Base-by-base conservation (phyloP, 2,888 invertebrate species). In the Chymomyza caudatula region DNA sequence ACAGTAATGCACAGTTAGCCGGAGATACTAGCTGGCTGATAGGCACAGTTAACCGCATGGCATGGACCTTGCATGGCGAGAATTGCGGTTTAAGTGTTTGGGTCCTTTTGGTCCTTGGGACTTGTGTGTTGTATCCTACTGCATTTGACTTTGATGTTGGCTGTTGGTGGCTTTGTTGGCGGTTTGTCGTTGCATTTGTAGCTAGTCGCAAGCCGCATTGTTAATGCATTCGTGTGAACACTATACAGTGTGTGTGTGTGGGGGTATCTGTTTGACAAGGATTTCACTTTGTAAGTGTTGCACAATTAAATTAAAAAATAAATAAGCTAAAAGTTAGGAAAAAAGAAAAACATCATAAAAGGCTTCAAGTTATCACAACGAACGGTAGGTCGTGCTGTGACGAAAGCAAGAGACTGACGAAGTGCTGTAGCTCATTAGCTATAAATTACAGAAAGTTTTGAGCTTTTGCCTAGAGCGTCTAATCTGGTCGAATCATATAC, bases 21-120 rank as follows among this genome's bases (percentile, higher is more conserved):
- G 56, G 47, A 22, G 43, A 59, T 49, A 23, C 19, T 44, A 19
- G 43, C 60, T 47, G 63, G 61, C 52, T 51, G 70, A 57, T 67
- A 65, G 78, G 63, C 78, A 51, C 62, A 54, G 56, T 57, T 67
- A 55, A 76, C 78, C 78, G 54, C 78, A 67, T 75, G 71, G 63
- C 58, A 42, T 42, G 53, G 49, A 71, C 49, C 64, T 77, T 69
- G 66, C 67, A 69, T 66, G 73, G 74, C 65, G 77, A 66, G 66
- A 69, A 77, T 74, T 74, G 80, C 55, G 77, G 77, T 71, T 74
- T 22, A 57, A 63, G 63, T 66, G 65, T 11, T 57, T 44, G 15
- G 42, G 22, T 54, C 25, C 29, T 37, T n/a, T 37, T 37, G 29
- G 29, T 37, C 29, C 29, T 37, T 37, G 8, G 3, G 11, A 11